Evolutionary conservation across 2,888 invertebrate species (phyloP).

Genomic region (Cryptus viduatorius): DNA sequence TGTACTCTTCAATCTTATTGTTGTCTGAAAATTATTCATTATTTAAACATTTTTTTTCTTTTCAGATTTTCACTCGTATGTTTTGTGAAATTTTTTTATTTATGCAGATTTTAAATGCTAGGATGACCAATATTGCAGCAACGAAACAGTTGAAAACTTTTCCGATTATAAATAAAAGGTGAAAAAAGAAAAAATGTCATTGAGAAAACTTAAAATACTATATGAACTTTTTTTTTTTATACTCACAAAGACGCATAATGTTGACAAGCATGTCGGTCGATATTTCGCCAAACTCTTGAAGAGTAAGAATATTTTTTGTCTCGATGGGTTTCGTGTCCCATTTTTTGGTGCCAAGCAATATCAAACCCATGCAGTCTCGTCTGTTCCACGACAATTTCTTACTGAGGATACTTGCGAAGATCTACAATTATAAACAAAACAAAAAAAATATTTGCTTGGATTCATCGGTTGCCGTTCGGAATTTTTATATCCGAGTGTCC

Average conservation of each 20-base stretch:
- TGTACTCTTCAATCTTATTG: slow-evolving; percentile 37
- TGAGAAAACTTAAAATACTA: background rate
- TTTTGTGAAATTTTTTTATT: too few species aligned
- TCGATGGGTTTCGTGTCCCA: slow-evolving; percentile 63
- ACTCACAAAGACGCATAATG: slow-evolving; percentile 68
- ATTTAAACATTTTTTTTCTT: too few species aligned
- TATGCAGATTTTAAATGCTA: too few species aligned
- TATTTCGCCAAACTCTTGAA: slow-evolving; percentile 68
- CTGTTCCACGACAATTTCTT: slow-evolving; percentile 73
- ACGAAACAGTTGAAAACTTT: background rate
- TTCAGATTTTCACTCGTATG: background rate
- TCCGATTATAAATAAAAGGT: background rate
- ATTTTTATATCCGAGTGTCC: background rate
- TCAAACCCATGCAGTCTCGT: slow-evolving; percentile 75
- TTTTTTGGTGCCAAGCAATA: slow-evolving; percentile 71
- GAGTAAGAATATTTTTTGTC: slow-evolving; percentile 67
- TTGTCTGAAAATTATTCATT: slow-evolving; percentile 41
- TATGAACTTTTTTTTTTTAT: background rate
- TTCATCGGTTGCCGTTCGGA: background rate
- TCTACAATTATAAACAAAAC: slow-evolving; percentile 20
- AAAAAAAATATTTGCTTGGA: background rate
- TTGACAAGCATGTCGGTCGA: slow-evolving; percentile 58
- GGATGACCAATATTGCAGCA: background rate
- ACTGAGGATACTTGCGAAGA: slow-evolving; percentile 70
- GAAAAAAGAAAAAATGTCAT: background rate